Evolutionary conservation across 1,140 invertebrate species (phyloP).

Genomic region (Zaprionus africanus): DNA sequence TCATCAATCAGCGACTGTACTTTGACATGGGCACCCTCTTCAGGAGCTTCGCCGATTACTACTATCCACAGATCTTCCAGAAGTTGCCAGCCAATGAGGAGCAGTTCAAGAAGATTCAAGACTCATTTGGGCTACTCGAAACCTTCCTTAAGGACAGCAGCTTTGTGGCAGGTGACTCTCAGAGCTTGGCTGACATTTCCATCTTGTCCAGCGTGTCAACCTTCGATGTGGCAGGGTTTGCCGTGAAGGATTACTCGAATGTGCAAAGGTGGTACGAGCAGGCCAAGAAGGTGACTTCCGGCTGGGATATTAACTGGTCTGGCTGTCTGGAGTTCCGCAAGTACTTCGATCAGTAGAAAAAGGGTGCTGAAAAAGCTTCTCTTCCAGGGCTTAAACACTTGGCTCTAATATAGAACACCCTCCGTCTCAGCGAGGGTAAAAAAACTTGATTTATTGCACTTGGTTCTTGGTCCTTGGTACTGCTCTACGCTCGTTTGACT

Average conservation of each 20-base stretch:
- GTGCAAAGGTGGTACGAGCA: constrained; percentile 89
- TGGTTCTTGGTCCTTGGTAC: constrained; percentile 54
- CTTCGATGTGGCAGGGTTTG: constrained; percentile 87
- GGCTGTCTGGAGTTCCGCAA: constrained; percentile 55
- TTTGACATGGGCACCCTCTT: constrained; percentile 90
- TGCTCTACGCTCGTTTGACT: constrained; percentile 48
- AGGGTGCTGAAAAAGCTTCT: too few species aligned
- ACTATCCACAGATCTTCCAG: constrained; percentile 89
- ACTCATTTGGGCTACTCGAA: constrained; percentile 87
- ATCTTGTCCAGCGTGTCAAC: constrained; percentile 88
- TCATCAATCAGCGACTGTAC: constrained; percentile 90
- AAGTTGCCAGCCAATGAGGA: constrained; percentile 87
- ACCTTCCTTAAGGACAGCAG: constrained; percentile 87
- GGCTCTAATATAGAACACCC: not conserved
- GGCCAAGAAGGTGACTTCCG: constrained; percentile 88
- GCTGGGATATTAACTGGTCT: constrained; percentile 75
- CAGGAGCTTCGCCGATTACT: constrained; percentile 86
- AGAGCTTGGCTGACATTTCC: constrained; percentile 91
- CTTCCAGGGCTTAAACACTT: not conserved
- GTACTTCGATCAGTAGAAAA: constrained; percentile 54
- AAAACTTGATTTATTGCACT: constrained; percentile 70
- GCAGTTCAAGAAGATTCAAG: constrained; percentile 87
- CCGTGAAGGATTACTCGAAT: constrained; percentile 88
- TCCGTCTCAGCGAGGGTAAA: not conserved
- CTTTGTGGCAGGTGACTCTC: constrained; percentile 87